phyloP scores from a whole-genome alignment of 2,113 vertebrate species.

The Ramphastos sulfuratus region DNA sequence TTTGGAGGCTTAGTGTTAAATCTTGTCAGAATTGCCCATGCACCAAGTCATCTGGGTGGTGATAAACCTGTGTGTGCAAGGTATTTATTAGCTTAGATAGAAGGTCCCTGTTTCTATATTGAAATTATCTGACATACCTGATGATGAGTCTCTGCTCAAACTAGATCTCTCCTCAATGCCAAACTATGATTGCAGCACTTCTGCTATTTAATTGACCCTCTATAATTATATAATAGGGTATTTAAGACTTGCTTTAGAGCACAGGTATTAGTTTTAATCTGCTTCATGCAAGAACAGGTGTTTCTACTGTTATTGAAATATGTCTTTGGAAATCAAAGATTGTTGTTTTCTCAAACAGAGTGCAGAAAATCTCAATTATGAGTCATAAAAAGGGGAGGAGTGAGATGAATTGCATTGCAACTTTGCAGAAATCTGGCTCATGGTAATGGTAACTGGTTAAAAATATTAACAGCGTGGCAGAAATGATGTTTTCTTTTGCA shows the following conservation, averaged over 20 bases:
- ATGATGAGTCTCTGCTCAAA: not conserved
- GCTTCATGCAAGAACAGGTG: slow-evolving; percentile 16
- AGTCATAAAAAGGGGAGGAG: not conserved
- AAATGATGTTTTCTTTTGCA: not conserved
- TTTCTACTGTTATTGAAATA: slow-evolving; percentile 24
- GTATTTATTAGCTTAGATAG: not conserved
- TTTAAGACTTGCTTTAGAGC: not conserved
- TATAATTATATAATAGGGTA: not conserved
- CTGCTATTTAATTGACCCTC: not conserved
- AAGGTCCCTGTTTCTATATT: not conserved
- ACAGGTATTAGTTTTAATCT: slow-evolving; percentile 2
- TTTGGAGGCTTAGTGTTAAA: not conserved
- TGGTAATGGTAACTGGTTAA: not conserved
- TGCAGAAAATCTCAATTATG: not conserved
- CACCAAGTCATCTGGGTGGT: not conserved
- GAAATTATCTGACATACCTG: not conserved
- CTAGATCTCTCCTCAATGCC: not conserved
- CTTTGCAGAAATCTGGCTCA: not conserved
- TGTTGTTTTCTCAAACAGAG: not conserved
- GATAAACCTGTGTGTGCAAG: not conserved
- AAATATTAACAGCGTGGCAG: not conserved
- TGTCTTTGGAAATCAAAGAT: not conserved
- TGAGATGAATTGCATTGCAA: not conserved
- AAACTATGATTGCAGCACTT: not conserved
- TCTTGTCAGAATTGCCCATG: not conserved